Evolutionary conservation across 2,113 vertebrate species (phyloP).

Genomic region (Mesocricetus auratus): DNA sequence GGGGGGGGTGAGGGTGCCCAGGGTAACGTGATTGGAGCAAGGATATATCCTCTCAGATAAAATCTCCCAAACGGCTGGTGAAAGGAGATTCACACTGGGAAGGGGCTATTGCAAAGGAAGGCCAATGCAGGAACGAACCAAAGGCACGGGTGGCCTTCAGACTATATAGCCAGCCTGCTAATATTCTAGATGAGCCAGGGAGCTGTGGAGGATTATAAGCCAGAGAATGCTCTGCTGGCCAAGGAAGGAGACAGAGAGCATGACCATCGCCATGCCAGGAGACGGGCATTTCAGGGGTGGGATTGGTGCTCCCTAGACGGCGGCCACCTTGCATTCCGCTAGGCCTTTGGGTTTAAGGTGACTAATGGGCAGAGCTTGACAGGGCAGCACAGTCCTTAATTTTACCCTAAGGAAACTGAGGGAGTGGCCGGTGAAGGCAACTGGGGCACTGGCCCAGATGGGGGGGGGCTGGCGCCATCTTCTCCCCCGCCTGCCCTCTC

Average conservation of each 20-base stretch:
- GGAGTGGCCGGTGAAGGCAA: rapidly evolving
- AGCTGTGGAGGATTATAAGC: neutral
- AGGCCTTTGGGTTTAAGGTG: neutral
- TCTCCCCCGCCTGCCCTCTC: neutral
- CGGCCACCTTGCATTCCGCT: neutral
- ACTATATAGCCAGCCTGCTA: too few species aligned
- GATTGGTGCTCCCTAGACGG: too few species aligned
- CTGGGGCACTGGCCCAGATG: neutral
- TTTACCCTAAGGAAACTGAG: neutral
- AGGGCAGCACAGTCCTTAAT: neutral
- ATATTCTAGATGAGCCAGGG: neutral
- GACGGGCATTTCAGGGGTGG: rapidly evolving
- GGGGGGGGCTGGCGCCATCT: rapidly evolving
- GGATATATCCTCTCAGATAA: neutral
- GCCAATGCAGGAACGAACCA: too few species aligned
- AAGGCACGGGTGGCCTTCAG: rapidly evolving
- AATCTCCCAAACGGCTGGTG: neutral
- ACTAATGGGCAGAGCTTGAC: neutral
- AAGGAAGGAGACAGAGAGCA: neutral
- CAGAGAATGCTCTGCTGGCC: rapidly evolving
- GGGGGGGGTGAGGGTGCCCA: too few species aligned
- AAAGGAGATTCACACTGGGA: neutral
- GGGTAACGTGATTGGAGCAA: neutral
- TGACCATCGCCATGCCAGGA: rapidly evolving
- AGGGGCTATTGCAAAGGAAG: neutral